These are phyloP conservation scores for Hippocampus zosterae DNA, from an alignment of 2,113 vertebrate species.

Conservation along the genomic window DNA sequence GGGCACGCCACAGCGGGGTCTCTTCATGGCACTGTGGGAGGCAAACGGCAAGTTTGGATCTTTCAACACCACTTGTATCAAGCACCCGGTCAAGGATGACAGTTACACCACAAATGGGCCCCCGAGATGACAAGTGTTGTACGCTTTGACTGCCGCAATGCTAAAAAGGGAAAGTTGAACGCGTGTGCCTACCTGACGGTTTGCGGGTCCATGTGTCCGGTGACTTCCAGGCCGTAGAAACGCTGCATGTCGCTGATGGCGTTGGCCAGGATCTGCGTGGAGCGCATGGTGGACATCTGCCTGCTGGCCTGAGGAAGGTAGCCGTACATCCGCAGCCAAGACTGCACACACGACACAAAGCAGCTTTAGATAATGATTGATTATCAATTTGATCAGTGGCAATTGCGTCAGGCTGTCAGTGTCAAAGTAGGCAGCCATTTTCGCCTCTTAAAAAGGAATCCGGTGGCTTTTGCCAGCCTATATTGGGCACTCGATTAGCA, in stretches of 20 bases:
- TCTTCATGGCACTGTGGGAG: conserved; percentile 83
- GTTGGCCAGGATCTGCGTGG: conserved; percentile 82
- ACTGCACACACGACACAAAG: conserved; percentile 60
- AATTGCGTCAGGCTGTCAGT: too few species aligned
- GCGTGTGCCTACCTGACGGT: conserved; percentile 79
- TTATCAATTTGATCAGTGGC: too few species aligned
- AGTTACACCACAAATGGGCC: too few species aligned
- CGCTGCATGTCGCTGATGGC: conserved; percentile 90
- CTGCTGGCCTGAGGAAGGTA: conserved; percentile 88
- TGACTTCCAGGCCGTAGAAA: conserved; percentile 89
- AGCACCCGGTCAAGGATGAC: too few species aligned
- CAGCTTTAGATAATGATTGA: neutral
- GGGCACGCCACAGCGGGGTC: conserved; percentile 90
- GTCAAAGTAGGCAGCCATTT: too few species aligned
- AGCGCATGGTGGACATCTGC: conserved; percentile 93
- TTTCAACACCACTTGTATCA: too few species aligned
- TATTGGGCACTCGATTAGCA: too few species aligned
- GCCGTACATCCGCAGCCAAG: conserved; percentile 92
- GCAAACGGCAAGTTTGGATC: too few species aligned
- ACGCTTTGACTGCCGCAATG: too few species aligned
- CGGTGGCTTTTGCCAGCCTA: too few species aligned
- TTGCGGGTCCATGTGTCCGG: conserved; percentile 80
- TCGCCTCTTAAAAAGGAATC: too few species aligned
- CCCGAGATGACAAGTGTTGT: too few species aligned
- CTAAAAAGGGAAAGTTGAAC: neutral